Evolutionary conservation across 2,888 invertebrate genomes (phyloP).

Genomic region (Platerodrilus igneus): DNA sequence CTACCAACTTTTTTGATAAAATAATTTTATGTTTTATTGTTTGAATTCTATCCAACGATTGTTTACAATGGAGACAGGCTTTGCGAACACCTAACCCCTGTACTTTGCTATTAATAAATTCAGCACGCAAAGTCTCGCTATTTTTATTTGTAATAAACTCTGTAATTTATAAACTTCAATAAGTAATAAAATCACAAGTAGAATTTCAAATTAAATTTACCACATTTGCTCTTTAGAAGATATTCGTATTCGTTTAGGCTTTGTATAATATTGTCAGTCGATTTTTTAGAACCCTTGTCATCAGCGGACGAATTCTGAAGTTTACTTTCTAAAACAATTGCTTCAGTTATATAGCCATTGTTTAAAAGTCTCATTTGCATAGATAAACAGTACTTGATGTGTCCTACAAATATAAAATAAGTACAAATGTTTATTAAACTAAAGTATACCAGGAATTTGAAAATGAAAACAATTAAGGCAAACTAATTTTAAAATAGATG

Average conservation of each 20-base stretch:
- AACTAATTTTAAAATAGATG: constrained; percentile 60
- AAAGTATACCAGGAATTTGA: constrained; percentile 56
- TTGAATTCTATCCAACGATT: constrained; percentile 53
- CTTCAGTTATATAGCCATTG: constrained; percentile 67
- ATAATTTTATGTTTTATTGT: constrained; percentile 60
- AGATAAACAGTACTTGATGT: constrained; percentile 47
- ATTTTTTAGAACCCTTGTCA: constrained; percentile 33
- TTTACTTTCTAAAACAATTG: constrained; percentile 55
- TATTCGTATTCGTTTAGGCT: constrained; percentile 40
- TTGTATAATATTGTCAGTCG: constrained; percentile 33
- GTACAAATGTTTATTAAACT: constrained; percentile 1
- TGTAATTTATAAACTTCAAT: constrained; percentile 34
- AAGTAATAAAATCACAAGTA: constrained; percentile 1
- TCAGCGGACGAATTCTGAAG: constrained; percentile 31
- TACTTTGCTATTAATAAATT: constrained; percentile 33
- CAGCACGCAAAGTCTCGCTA: constrained; percentile 37
- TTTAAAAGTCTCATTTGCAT: constrained; percentile 69
- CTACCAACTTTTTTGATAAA: constrained; percentile 44
- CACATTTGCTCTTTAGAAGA: constrained; percentile 25
- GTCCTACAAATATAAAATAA: constrained; percentile 37
- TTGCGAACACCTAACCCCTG: constrained; percentile 45
- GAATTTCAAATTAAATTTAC: constrained; percentile 5
- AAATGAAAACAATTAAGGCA: constrained; percentile 69
- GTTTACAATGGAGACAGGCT: constrained; percentile 55
- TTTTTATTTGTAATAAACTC: constrained; percentile 35